A percentile compares a stretch with the other conserved stretches of the same genome.
phyloP scores from a whole-genome alignment of 2,113 vertebrate species.

The Protomyctophum bolini region DNA sequence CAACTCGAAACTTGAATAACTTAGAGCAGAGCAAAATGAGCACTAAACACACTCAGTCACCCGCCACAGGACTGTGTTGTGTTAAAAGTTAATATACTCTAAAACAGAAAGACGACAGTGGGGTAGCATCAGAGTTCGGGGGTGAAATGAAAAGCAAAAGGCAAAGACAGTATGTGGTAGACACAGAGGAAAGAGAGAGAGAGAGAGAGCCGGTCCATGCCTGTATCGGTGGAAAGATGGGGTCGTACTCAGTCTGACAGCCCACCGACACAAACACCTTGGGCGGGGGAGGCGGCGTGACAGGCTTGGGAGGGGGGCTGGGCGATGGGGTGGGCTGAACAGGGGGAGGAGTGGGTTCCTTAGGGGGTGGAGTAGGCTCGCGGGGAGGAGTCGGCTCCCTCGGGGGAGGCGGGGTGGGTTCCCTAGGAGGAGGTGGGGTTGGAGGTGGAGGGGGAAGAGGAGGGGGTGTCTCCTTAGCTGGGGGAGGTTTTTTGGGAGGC shows the following conservation, averaged over 20 bases:
- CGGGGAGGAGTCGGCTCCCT: conserved; percentile 17
- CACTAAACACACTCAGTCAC: neutral
- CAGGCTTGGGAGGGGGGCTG: conserved; percentile 64
- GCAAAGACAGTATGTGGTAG: conserved; percentile 16
- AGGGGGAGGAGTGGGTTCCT: conserved; percentile 57
- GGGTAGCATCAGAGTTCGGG: neutral
- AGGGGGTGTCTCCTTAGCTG: conserved; percentile 60
- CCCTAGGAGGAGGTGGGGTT: conserved; percentile 37
- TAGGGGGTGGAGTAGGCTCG: conserved; percentile 56
- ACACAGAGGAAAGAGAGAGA: conserved; percentile 4
- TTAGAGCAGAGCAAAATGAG: neutral
- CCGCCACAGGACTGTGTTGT: neutral
- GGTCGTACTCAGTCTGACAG: conserved; percentile 89
- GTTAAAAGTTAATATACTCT: conserved; percentile 13
- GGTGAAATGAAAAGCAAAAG: conserved; percentile 26
- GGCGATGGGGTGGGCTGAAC: conserved; percentile 53
- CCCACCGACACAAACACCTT: conserved; percentile 84
- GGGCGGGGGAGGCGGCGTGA: conserved; percentile 59
- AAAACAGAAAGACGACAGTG: conserved; percentile 2
- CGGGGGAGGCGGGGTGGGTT: conserved; percentile 35
- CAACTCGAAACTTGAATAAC: neutral
- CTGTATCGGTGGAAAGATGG: conserved; percentile 82
- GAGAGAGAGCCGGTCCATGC: conserved; percentile 72
- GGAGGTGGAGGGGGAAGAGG: conserved; percentile 54
- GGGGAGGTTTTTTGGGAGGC: conserved; percentile 64